These are phyloP conservation scores for Sterrhoptilus dennistouni DNA, from an alignment of 2,113 vertebrate species.

Conservation along the genomic window DNA sequence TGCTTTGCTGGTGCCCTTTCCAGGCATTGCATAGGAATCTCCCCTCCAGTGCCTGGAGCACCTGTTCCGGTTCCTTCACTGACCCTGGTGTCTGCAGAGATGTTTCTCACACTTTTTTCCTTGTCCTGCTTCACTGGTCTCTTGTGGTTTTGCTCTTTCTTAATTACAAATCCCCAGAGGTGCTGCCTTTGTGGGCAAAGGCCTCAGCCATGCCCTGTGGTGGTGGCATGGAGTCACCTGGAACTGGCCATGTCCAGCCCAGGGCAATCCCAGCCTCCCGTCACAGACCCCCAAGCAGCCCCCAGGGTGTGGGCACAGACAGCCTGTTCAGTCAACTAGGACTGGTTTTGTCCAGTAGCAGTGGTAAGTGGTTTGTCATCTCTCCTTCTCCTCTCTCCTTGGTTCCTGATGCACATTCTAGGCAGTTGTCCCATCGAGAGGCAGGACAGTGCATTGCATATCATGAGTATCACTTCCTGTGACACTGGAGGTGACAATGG, in stretches of 20 bases:
- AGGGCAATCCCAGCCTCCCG: neutral
- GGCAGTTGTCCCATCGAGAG: neutral
- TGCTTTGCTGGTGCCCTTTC: neutral
- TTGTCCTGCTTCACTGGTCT: neutral
- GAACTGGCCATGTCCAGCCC: accelerated
- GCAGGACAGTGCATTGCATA: neutral
- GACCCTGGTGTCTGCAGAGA: neutral
- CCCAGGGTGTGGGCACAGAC: accelerated
- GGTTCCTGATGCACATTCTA: neutral
- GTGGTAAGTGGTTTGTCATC: neutral
- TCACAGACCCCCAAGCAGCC: accelerated
- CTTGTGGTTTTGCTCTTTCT: neutral
- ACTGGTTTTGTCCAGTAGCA: neutral
- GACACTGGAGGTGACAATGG: neutral
- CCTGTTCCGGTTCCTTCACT: neutral
- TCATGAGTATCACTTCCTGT: neutral
- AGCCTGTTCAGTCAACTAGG: neutral
- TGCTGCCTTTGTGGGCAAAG: accelerated
- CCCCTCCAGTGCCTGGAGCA: accelerated
- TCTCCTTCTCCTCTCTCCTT: neutral
- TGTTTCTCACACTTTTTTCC: neutral
- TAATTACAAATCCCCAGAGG: neutral
- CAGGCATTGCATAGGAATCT: neutral
- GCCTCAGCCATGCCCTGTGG: neutral
- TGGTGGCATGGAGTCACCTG: accelerated